Evolutionary conservation across 2,888 invertebrate genomes (phyloP).

Genomic region (Macrostomum cliftonense): DNA sequence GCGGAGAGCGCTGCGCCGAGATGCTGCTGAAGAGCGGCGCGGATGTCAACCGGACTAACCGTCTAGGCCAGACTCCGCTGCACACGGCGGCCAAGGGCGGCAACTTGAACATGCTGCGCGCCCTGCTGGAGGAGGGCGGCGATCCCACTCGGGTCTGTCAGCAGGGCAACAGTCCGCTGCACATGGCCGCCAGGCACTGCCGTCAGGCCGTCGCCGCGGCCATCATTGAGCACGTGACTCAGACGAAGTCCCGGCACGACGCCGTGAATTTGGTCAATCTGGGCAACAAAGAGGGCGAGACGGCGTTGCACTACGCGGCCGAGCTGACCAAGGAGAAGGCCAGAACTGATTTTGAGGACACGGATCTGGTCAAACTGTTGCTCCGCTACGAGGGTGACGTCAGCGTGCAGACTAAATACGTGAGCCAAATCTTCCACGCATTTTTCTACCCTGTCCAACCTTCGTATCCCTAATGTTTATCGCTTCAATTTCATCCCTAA

Average conservation of each 20-base stretch:
- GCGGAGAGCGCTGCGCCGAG: slow-evolving; percentile 74
- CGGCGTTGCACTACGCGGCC: slow-evolving; percentile 78
- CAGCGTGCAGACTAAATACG: slow-evolving; percentile 55
- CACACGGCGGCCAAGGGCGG: slow-evolving; percentile 86
- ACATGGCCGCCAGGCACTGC: slow-evolving; percentile 62
- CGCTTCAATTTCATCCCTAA: slow-evolving; percentile 2
- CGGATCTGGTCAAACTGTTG: slow-evolving; percentile 66
- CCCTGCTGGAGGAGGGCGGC: slow-evolving; percentile 76
- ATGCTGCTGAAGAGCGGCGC: slow-evolving; percentile 95
- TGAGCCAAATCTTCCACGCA: slow-evolving; percentile 19
- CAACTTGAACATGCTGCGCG: slow-evolving; percentile 61
- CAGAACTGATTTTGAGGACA: slow-evolving; percentile 53
- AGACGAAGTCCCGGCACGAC: slow-evolving; percentile 43
- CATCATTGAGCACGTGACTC: slow-evolving; percentile 45
- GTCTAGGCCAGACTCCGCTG: slow-evolving; percentile 80
- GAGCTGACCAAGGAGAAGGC: slow-evolving; percentile 64
- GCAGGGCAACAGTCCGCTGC: slow-evolving; percentile 83
- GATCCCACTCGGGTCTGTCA: slow-evolving; percentile 51
- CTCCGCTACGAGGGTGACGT: slow-evolving; percentile 79
- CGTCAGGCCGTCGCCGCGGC: slow-evolving; percentile 64
- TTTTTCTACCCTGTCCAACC: slow-evolving; percentile 4
- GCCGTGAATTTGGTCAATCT: slow-evolving; percentile 69
- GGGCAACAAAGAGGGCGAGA: slow-evolving; percentile 74
- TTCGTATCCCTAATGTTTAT: slow-evolving; percentile 5
- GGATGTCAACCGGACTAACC: slow-evolving; percentile 77